Percentiles rank a stretch among this genome's conserved stretches.
Conservation (phyloP, 2,797 vertebrate genomes). For the Rhinoraja longicauda region DNA sequence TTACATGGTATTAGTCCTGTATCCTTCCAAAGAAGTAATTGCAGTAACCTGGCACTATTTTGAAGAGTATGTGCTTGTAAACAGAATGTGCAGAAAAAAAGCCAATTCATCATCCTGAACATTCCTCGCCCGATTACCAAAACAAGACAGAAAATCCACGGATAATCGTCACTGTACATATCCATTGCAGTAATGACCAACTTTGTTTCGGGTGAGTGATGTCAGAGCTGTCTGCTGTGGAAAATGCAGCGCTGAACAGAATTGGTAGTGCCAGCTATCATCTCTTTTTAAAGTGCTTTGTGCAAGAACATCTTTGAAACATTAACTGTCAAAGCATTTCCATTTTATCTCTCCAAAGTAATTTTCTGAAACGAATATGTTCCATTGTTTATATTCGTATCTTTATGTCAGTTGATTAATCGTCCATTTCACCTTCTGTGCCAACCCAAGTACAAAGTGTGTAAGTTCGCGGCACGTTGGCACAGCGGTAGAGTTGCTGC, state of each 20-base stretch:
- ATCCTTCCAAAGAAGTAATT: not conserved
- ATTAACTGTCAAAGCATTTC: not conserved
- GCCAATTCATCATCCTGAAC: not conserved
- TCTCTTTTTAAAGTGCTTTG: not conserved
- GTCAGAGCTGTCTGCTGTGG: not conserved
- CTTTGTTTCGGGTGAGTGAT: not conserved
- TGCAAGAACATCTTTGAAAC: not conserved
- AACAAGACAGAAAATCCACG: not conserved
- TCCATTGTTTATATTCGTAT: no score
- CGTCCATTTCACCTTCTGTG: no score
- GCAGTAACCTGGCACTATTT: not conserved
- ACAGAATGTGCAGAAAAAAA: not conserved
- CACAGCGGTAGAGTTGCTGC: no score
- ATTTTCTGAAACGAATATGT: no score
- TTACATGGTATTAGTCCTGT: not conserved
- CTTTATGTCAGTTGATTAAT: not conserved
- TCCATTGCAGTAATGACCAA: not conserved
- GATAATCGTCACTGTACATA: not conserved
- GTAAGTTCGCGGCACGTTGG: no score
- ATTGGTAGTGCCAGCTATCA: not conserved
- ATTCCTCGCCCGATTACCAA: not conserved
- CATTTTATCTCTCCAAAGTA: not conserved
- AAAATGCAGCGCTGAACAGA: not conserved
- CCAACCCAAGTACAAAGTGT: no score
- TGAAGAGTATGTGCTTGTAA: not conserved